Conservation (phyloP, 2,888 invertebrate genomes). For the Apotomis betuletana region DNA sequence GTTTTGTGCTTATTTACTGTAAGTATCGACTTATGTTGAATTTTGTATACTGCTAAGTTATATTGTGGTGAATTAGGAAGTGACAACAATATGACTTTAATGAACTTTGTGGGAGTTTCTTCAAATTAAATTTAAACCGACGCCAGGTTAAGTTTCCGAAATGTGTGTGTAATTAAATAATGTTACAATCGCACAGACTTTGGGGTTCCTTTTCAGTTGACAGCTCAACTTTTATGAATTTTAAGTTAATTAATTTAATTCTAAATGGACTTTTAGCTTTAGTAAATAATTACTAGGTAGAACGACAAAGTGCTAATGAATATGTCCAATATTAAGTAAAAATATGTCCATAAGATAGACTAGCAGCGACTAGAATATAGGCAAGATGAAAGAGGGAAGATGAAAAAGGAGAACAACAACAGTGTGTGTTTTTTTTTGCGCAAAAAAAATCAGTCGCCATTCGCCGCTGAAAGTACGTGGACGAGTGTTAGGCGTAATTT, state of each 20-base stretch:
- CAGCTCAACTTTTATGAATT: not conserved
- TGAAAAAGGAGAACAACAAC: too few relatives aligned
- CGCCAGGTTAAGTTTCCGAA: not conserved
- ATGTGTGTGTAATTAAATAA: not conserved
- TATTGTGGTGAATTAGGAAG: not conserved
- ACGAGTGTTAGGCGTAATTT: too few relatives aligned
- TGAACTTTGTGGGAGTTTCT: not conserved
- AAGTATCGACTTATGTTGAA: conserved; percentile 2
- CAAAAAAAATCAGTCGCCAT: too few relatives aligned
- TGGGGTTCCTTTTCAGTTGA: not conserved
- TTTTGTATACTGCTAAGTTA: not conserved
- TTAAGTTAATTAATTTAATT: not conserved
- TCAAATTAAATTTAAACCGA: not conserved
- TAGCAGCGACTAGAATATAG: too few relatives aligned
- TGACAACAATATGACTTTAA: not conserved
- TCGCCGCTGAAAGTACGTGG: too few relatives aligned
- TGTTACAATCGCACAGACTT: not conserved
- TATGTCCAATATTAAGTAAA: too few relatives aligned
- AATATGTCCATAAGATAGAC: too few relatives aligned
- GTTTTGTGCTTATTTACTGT: conserved; percentile 10
- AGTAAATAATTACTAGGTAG: not conserved
- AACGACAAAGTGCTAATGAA: not conserved
- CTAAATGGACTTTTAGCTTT: not conserved
- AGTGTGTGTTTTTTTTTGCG: too few relatives aligned
- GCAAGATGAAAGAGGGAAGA: too few relatives aligned